Evolutionary conservation across 2,888 invertebrate genomes (phyloP).

Genomic region (Megaustenia siamemsis): DNA sequence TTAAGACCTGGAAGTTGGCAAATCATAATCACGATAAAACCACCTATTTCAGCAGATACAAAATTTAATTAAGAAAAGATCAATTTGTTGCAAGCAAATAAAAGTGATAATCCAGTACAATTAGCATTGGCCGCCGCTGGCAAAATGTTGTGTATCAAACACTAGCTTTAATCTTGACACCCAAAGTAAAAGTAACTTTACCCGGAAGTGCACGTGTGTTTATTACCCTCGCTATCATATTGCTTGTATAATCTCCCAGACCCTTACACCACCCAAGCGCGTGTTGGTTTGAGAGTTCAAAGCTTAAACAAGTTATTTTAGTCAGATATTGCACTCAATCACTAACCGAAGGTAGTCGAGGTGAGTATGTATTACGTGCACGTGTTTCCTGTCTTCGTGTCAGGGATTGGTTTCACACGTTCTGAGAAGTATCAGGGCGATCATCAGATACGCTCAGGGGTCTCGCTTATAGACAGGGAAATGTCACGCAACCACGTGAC

Average conservation of each 20-base stretch:
- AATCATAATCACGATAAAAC: too few species aligned
- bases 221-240: background rate
- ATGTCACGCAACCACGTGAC: background rate
- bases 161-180: too few species aligned
- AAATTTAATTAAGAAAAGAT: too few species aligned
- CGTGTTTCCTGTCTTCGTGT: background rate
- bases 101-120: too few species aligned
- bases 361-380: background rate
- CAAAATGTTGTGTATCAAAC: too few species aligned
- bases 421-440: background rate
- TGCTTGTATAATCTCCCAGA: background rate
- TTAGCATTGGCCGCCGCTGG: too few species aligned
- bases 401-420: background rate
- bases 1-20: too few species aligned
- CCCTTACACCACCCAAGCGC: too few species aligned
- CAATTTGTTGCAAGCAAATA: too few species aligned
- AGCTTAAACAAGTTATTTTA: background rate
- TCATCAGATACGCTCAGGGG: slow-evolving; percentile 6
- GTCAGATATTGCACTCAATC: background rate
- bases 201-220: too few species aligned
- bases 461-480: background rate
- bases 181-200: too few species aligned
- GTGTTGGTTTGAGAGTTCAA: background rate
- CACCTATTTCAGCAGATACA: too few species aligned
- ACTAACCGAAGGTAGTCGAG: background rate